Evolutionary conservation across 2,113 vertebrate species (phyloP), one percentile per base, ranked within the genome.

Genomic region (Chloebia gouldiae): DNA sequence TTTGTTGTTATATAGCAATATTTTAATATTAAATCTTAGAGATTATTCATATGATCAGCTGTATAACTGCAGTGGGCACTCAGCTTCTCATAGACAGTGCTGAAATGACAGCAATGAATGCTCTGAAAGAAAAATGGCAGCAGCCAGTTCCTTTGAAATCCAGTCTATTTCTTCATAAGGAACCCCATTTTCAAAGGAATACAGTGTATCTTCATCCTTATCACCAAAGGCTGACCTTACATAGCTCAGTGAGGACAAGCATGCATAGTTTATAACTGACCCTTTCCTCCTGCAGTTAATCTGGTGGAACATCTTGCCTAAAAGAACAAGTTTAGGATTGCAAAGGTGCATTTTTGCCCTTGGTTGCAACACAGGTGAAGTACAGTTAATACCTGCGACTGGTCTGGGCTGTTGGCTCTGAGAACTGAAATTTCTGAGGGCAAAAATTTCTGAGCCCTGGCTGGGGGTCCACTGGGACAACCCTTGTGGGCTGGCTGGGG

Each of bases 301-400:
- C 92, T 83, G 65, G 17, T 88, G 64, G 77, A 78, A 92, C 60
- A 88, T 88, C 86, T 95, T 71, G 72, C 88, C 84, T 60, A 88
- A 92, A 94, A 95, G 82, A 90, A 96, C 63, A 78, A 86, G 50
- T 83, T 86, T 86, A 80, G 81, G 76, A 90, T 93, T 92, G 88
- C 92, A 84, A 30, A 81, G 88, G 83, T 0, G 0, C 63, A 75
- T 88, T 94, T 94, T 95, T 91, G 69, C 60, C 69, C 83, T 86
- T 25, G 64, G 47, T 97, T 97, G 91, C 95, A 78, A 81, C 96
- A 97, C 91, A 75, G 86, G 68, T 92, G 91, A 44, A 54, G 56
- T 93, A 51, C 94, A 88, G 91, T 88, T 68, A 96, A 94, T 78
- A 64, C 76, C 72, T 83, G 86, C 19, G 22, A 68, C 0, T 73